phyloP scores from a whole-genome alignment of 2,888 invertebrate species.

The Acronicta psi region DNA sequence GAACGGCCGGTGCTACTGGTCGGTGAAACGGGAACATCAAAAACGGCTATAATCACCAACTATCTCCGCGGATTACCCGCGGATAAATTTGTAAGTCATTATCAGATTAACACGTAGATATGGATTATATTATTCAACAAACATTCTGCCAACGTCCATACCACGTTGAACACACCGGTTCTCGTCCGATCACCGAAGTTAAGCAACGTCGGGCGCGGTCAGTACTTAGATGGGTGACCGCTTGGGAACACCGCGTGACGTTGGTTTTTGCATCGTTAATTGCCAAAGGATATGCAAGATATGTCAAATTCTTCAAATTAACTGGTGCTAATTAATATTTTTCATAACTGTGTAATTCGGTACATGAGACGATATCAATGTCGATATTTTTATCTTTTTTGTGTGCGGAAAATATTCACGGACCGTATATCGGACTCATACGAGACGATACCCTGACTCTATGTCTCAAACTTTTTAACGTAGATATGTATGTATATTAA shows the following conservation, averaged over 20 bases:
- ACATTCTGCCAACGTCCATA: constrained; percentile 70
- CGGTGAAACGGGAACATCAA: constrained; percentile 97
- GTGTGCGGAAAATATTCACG: too few species aligned
- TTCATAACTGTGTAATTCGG: too few species aligned
- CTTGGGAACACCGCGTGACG: constrained; percentile 74
- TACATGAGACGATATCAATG: too few species aligned
- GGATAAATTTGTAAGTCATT: constrained; percentile 90
- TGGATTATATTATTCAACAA: neutral
- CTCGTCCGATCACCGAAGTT: constrained; percentile 85
- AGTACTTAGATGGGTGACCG: constrained; percentile 81
- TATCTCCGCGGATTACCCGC: constrained; percentile 92
- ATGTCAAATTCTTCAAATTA: too few species aligned
- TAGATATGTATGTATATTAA: too few species aligned
- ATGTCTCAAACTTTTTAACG: too few species aligned
- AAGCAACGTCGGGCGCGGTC: constrained; percentile 82
- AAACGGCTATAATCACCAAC: constrained; percentile 96
- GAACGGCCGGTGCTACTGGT: constrained; percentile 95
- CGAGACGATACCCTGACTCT: too few species aligned
- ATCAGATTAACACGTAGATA: neutral
- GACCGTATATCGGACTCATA: too few species aligned
- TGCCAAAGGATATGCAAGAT: too few species aligned
- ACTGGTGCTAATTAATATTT: too few species aligned
- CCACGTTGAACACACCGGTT: constrained; percentile 82
- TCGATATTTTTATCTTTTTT: too few species aligned
- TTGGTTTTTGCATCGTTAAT: constrained; percentile 64